phyloP scores from a whole-genome alignment of 2,888 invertebrate species.

The Vandiemenella viatica region DNA sequence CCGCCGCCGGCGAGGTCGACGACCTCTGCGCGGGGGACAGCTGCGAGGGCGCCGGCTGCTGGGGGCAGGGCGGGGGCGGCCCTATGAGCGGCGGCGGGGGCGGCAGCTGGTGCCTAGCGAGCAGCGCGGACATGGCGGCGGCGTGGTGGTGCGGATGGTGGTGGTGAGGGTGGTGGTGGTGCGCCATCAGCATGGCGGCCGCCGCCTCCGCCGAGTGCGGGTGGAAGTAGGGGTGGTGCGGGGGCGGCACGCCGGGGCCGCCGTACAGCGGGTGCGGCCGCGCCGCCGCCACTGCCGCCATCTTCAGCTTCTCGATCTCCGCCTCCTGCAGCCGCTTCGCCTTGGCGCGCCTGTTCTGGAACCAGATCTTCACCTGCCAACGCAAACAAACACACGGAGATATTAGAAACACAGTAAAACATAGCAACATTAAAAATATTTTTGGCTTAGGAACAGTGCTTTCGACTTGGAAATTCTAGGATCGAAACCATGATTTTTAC shows the following conservation, averaged over 20 bases:
- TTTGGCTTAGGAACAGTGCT: no score
- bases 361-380: constrained; percentile 85
- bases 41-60: constrained; percentile 2
- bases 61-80: constrained; percentile 3
- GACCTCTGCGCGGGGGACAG: not conserved
- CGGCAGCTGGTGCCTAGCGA: constrained; percentile 5
- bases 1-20: not conserved
- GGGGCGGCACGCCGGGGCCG: constrained; percentile 19
- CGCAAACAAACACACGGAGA: no score
- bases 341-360: constrained; percentile 86
- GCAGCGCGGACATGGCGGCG: constrained; percentile 4
- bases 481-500: no score
- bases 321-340: constrained; percentile 94
- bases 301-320: constrained; percentile 80
- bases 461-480: no score
- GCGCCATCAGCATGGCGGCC: constrained; percentile 37
- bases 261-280: constrained; percentile 31
- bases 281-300: constrained; percentile 42
- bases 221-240: constrained; percentile 15
- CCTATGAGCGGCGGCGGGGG: not conserved
- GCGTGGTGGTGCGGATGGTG: constrained; percentile 1
- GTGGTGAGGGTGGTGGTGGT: constrained; percentile 28
- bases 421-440: no score
- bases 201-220: constrained; percentile 25
- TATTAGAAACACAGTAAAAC: no score